Percentiles rank a stretch among this genome's conserved stretches.
Conservation (phyloP, 1,140 invertebrate species). For the Drosophila kurseongensis region DNA sequence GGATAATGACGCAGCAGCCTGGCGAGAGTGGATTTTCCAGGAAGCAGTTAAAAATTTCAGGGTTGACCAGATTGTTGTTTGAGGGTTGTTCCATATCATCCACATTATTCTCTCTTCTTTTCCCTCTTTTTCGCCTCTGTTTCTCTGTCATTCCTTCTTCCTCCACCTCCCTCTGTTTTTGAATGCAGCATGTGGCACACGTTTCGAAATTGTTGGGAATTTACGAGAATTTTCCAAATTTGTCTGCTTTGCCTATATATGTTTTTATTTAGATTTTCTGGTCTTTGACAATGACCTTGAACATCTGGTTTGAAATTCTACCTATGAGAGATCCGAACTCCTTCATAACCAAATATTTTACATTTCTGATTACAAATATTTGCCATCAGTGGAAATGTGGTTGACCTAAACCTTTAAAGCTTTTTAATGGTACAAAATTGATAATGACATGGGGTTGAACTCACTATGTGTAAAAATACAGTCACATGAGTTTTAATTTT, state of each 20-base stretch:
- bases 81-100: slow-evolving; percentile 52
- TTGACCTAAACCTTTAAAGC: slow-evolving; percentile 44
- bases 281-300: slow-evolving; percentile 75
- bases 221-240: slow-evolving; percentile 52
- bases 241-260: slow-evolving; percentile 19
- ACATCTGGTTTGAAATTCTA: slow-evolving; percentile 22
- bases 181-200: slow-evolving; percentile 53
- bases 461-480: not conserved
- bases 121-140: slow-evolving; percentile 22
- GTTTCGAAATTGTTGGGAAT: slow-evolving; percentile 62
- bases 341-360: not conserved
- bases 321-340: not conserved
- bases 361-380: not conserved
- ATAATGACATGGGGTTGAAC: not conserved
- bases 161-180: slow-evolving; percentile 8
- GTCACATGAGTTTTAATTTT: not conserved
- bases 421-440: too few relatives aligned
- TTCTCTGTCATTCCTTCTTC: slow-evolving; percentile 13
- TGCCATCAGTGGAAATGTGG: slow-evolving; percentile 28
- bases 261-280: slow-evolving; percentile 7
- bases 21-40: slow-evolving; percentile 41
- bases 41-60: slow-evolving; percentile 35
- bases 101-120: slow-evolving; percentile 6
- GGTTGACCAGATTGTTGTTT: slow-evolving; percentile 26
- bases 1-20: slow-evolving; percentile 64